Conservation (phyloP, 2,113 vertebrate species). For the Garra rufa region DNA sequence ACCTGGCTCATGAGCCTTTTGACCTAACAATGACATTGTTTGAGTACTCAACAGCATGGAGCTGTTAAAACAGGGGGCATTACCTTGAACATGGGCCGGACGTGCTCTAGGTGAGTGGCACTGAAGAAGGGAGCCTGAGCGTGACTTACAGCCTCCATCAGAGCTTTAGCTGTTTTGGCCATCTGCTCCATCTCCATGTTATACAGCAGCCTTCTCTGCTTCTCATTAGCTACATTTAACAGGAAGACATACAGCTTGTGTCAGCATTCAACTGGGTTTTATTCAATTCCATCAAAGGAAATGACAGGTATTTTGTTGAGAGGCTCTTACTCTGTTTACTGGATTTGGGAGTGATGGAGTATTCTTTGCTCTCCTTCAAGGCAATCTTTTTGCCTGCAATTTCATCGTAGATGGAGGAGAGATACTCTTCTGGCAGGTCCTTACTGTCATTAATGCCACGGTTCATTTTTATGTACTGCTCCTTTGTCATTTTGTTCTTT, state of each 20-base stretch:
- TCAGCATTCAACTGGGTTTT: not conserved
- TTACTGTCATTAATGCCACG: conserved; percentile 97
- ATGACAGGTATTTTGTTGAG: not conserved
- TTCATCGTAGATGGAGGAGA: conserved; percentile 94
- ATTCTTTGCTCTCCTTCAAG: conserved; percentile 96
- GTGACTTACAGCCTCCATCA: conserved; percentile 98
- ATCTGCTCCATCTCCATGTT: conserved; percentile 99
- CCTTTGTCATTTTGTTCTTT: conserved; percentile 99
- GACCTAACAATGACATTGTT: not conserved
- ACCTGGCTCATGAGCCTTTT: not conserved
- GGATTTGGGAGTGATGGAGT: conserved; percentile 88
- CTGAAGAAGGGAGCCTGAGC: conserved; percentile 96
- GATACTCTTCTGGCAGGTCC: conserved; percentile 94
- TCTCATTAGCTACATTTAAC: conserved; percentile 89
- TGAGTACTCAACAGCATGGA: not conserved
- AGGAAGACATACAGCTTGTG: not conserved
- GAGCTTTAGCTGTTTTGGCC: conserved; percentile 96
- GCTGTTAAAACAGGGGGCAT: not conserved
- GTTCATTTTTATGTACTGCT: conserved; percentile 99
- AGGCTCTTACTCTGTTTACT: conserved; percentile 89
- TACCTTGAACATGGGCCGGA: conserved; percentile 98
- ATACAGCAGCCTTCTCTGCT: conserved; percentile 92
- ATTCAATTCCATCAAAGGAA: not conserved
- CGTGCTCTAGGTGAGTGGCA: conserved; percentile 94
- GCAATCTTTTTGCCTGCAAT: conserved; percentile 98